phyloP scores from a whole-genome alignment of 2,888 invertebrate species.

The Himalopsyche tibetana region DNA sequence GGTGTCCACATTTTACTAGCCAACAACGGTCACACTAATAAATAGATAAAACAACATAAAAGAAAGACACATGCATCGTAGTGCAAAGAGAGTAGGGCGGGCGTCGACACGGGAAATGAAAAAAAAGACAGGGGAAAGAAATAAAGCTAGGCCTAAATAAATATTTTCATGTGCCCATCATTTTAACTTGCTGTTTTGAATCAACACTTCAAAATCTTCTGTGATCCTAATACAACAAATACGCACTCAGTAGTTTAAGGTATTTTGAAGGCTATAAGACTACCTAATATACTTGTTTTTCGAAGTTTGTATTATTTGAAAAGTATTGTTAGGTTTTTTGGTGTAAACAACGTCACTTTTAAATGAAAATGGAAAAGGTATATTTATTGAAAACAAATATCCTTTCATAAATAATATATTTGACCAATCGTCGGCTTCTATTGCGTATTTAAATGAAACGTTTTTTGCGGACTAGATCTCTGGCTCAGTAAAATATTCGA shows the following conservation, averaged over 20 bases:
- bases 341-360: too few species aligned
- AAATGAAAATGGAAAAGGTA: too few species aligned
- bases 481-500: too few species aligned
- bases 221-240: constrained; percentile 34
- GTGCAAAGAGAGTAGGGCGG: not conserved
- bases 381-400: too few species aligned
- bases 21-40: not conserved
- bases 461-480: too few species aligned
- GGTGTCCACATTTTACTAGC: not conserved
- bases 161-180: constrained; percentile 48
- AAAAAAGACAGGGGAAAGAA: constrained; percentile 48
- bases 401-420: too few species aligned
- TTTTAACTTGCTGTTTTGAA: constrained; percentile 55
- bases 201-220: not conserved
- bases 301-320: too few species aligned
- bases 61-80: not conserved
- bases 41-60: not conserved
- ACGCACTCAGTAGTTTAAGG: not conserved
- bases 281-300: constrained; percentile 10
- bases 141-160: constrained; percentile 49
- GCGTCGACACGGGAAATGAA: constrained; percentile 43
- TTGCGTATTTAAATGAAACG: too few species aligned
- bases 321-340: too few species aligned
- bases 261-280: not conserved
- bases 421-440: too few species aligned